Percentiles rank a stretch among this genome's conserved stretches.
phyloP scores from a whole-genome alignment of 2,113 vertebrate genomes.

The Geothlypis trichas region DNA sequence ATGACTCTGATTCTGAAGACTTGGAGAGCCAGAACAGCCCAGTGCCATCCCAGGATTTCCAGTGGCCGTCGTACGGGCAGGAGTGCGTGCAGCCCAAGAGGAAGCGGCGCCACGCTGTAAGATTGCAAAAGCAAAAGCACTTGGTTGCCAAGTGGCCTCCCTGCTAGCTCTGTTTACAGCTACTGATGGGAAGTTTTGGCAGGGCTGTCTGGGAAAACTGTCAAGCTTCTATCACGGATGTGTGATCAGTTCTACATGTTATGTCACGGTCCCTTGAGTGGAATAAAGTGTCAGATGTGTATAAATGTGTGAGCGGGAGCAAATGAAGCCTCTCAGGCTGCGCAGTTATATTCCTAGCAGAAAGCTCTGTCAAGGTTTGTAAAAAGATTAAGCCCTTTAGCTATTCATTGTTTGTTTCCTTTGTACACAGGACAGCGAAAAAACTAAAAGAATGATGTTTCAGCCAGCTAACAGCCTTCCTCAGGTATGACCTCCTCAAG shows the following conservation, averaged over 20 bases:
- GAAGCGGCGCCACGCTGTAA: constrained; percentile 87
- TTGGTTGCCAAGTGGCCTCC: constrained; percentile 46
- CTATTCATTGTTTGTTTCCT: constrained; percentile 28
- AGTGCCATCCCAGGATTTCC: constrained; percentile 74
- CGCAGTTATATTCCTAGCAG: not conserved
- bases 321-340: not conserved
- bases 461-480: constrained; percentile 72
- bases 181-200: constrained; percentile 10
- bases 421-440: constrained; percentile 71
- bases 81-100: constrained; percentile 91
- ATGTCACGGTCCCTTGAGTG: not conserved
- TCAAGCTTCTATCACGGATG: not conserved
- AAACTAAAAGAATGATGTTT: constrained; percentile 68
- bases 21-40: constrained; percentile 78
- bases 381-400: not conserved
- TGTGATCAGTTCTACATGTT: not conserved
- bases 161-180: constrained; percentile 23
- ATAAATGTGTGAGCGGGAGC: not conserved
- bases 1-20: constrained; percentile 90
- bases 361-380: not conserved
- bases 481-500: constrained; percentile 69
- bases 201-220: not conserved
- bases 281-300: not conserved
- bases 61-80: constrained; percentile 82
- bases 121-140: constrained; percentile 55